Evolutionary conservation across 2,888 invertebrate genomes (phyloP), one percentile per base, ranked within the genome.

Genomic region (Sceliomorpha sp.): DNA sequence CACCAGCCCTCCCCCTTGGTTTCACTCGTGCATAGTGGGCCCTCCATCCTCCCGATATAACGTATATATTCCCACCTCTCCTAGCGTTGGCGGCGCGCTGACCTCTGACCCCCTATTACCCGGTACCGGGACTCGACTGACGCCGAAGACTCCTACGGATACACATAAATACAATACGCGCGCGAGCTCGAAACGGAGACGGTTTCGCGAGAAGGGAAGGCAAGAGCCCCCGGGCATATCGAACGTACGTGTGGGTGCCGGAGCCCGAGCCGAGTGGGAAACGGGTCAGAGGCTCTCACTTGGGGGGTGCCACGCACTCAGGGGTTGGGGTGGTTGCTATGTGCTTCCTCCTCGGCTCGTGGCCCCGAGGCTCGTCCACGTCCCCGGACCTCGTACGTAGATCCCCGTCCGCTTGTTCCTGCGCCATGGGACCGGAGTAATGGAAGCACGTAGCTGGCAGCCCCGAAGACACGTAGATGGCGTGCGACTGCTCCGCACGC

Each of bases 101-200:
- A 87, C 87, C 87, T 77, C 76, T 87, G 86, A 86, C 87, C 87
- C 81, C 80, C 85, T 84, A 88, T 86, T 87, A 87, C 86, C 84
- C 83, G 82, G 76, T 80, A 82, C 81, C 77, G 80, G 83, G 79
- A 80, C 85, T 79, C 85, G 78, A 81, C 83, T 82, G 85, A 82
- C 86, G 84, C 85, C 80, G 76, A 72, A 68, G 79, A 86, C 85
- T 86, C 85, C 78, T 78, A 78, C 76, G 80, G 78, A 78, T 80
- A 73, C 74, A 80, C 72, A 67, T 80, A 80, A 80, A 80, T 80
- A 31, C 50, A 42, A 60, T 70, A 59, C 62, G 63, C 58, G 67
- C 48, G 55, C 26, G 47, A 34, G 51, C 66, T 17, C 45, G 45
- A 29, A 56, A 71, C 40, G 12, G 29, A 45, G 56, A 50, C 14